Percentiles rank a stretch among this genome's conserved stretches.
Conservation (phyloP, 1,140 invertebrate species). For the Drosophila melanogaster region Release_6_plus_ISO1_MT NT_033779.5:21069001-21069500, state of each 20-base stretch:
- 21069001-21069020: slow-evolving; percentile 10
- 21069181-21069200: slow-evolving; percentile 25
- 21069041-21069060: slow-evolving; percentile 52
- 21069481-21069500: slow-evolving; percentile 56
- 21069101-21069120: slow-evolving; percentile 18
- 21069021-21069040: slow-evolving; percentile 44
- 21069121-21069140: slow-evolving; percentile 30
- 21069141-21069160: slow-evolving; percentile 22
- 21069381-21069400: slow-evolving; percentile 88
- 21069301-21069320: too few relatives aligned
- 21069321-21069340: too few relatives aligned
- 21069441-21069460: slow-evolving; percentile 1
- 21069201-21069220: slow-evolving; percentile 2
- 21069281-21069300: too few relatives aligned
- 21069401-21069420: slow-evolving; percentile 85
- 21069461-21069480: slow-evolving; percentile 10
- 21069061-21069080: slow-evolving; percentile 5
- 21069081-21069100: slow-evolving; percentile 19
- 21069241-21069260: neutral
- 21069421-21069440: slow-evolving; percentile 67
- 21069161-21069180: slow-evolving; percentile 12
- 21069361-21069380: slow-evolving; percentile 86
- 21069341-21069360: slow-evolving; percentile 65
- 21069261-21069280: neutral
- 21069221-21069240: neutral